Evolutionary conservation across 2,888 invertebrate species (phyloP).

Genomic region (Mesorhabditis belari): DNA sequence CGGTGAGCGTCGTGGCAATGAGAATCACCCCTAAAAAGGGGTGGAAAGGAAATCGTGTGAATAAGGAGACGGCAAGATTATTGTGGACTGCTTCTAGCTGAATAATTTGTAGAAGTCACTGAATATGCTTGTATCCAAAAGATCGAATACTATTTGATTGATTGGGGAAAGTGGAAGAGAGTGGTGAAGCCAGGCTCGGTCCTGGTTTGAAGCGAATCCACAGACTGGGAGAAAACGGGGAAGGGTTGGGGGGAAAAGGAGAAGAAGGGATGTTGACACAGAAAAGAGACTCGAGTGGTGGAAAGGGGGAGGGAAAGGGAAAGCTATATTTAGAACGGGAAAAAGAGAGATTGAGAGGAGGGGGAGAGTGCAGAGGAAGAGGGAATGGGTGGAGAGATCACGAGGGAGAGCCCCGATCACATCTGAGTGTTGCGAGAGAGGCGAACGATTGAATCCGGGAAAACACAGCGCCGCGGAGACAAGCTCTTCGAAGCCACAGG

Average conservation of each 20-base stretch:
- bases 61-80: neutral
- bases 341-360: neutral
- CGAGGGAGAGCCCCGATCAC: too few species aligned
- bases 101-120: neutral
- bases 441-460: too few species aligned
- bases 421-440: too few species aligned
- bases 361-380: neutral
- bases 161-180: neutral
- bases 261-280: slow-evolving; percentile 6
- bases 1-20: neutral
- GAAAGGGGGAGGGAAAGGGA: slow-evolving; percentile 1
- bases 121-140: neutral
- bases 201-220: slow-evolving; percentile 3
- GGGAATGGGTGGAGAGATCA: too few species aligned
- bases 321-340: neutral
- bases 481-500: too few species aligned
- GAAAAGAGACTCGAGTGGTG: slow-evolving; percentile 5
- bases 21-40: too few species aligned
- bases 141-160: neutral
- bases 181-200: neutral
- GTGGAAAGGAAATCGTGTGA: too few species aligned
- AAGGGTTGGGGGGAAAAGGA: slow-evolving; percentile 3
- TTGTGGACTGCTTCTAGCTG: neutral
- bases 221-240: too few species aligned
- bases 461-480: too few species aligned